Conservation (phyloP, 2,113 vertebrate genomes). For the Oryzias woworae region DNA sequence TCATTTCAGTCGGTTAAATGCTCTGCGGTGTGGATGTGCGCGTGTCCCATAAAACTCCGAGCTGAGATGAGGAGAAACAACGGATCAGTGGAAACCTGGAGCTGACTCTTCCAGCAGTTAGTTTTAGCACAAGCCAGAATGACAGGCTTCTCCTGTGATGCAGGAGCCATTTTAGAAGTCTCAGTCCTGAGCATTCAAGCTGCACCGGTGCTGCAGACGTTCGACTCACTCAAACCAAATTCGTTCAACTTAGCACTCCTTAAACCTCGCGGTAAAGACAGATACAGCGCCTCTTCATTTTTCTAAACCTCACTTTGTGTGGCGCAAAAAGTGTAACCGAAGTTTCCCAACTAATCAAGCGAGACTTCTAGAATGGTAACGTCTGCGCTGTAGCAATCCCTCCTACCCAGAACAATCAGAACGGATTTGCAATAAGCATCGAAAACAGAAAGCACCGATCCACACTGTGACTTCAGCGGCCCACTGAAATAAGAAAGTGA, state of each 20-base stretch:
- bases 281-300: slow-evolving; percentile 46
- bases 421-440: slow-evolving; percentile 68
- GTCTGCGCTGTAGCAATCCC: slow-evolving; percentile 63
- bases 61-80: slow-evolving; percentile 25
- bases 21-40: slow-evolving; percentile 55
- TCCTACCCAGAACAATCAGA: slow-evolving; percentile 51
- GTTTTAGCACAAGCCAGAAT: slow-evolving; percentile 41
- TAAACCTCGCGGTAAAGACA: slow-evolving; percentile 33
- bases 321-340: slow-evolving; percentile 66
- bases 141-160: slow-evolving; percentile 31
- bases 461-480: slow-evolving; percentile 77
- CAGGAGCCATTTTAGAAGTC: slow-evolving; percentile 58
- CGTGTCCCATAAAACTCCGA: slow-evolving; percentile 46
- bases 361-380: slow-evolving; percentile 59
- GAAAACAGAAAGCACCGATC: slow-evolving; percentile 62
- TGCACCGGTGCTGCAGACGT: slow-evolving; percentile 47
- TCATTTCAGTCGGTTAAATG: slow-evolving; percentile 66
- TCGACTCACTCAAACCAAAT: slow-evolving; percentile 38
- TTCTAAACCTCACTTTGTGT: slow-evolving; percentile 39
- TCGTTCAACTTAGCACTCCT: slow-evolving; percentile 31
- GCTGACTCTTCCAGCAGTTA: slow-evolving; percentile 42
- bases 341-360: slow-evolving; percentile 30
- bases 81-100: slow-evolving; percentile 9
- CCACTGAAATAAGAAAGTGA: slow-evolving; percentile 16
- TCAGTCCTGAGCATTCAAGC: slow-evolving; percentile 15